phyloP scores from a whole-genome alignment of 2,888 invertebrate species.

The Meloe dianella region DNA sequence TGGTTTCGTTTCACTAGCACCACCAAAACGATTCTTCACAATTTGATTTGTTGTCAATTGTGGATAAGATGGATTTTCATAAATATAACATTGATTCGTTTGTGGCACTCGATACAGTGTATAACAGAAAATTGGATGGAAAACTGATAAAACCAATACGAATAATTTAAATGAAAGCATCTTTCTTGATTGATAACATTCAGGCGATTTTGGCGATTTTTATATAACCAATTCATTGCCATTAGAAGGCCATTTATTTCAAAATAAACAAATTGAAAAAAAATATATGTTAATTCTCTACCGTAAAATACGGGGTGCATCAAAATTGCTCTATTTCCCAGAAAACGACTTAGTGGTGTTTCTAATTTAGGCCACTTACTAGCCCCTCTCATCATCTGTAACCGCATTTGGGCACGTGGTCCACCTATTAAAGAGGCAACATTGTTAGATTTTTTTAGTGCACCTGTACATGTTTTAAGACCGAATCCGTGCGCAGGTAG shows the following conservation, averaged over 20 bases:
- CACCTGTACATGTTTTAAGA: not conserved
- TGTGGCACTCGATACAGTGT: not conserved
- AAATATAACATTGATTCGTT: not conserved
- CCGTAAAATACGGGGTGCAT: not conserved
- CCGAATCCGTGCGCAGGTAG: not conserved
- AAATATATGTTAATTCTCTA: too few relatives aligned
- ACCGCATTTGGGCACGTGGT: too few relatives aligned
- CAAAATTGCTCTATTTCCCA: not conserved
- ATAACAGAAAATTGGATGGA: not conserved
- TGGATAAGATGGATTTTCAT: not conserved
- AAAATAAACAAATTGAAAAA: slow-evolving; percentile 2
- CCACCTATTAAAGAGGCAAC: too few relatives aligned
- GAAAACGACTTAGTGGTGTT: too few relatives aligned
- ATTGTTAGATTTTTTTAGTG: not conserved
- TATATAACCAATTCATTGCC: slow-evolving; percentile 1
- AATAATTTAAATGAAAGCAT: not conserved
- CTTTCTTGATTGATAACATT: not conserved
- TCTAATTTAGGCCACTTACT: too few relatives aligned
- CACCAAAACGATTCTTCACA: not conserved
- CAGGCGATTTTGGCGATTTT: not conserved
- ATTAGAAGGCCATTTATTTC: not conserved
- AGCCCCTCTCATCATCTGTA: too few relatives aligned
- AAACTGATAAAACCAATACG: not conserved
- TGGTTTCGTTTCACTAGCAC: not conserved
- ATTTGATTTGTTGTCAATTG: not conserved